Percentiles rank a stretch among this genome's conserved stretches.
phyloP scores from a whole-genome alignment of 2,888 invertebrate species.

The Gryllus longicercus region DNA sequence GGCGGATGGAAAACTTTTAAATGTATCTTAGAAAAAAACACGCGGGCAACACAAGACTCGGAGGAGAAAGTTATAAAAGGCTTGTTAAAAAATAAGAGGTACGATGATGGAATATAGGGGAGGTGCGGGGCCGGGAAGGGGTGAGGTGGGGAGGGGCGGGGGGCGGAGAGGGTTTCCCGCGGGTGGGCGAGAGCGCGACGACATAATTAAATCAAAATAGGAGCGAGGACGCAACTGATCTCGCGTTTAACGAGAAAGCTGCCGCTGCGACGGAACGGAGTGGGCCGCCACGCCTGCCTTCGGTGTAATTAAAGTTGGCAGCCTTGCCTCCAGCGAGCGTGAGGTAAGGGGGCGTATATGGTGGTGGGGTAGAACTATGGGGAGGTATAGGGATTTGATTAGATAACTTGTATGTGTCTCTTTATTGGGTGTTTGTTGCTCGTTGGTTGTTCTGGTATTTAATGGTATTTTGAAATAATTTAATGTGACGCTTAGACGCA shows the following conservation, averaged over 20 bases:
- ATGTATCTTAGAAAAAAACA: slow-evolving; percentile 6
- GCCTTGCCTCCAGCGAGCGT: neutral
- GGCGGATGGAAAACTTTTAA: slow-evolving; percentile 17
- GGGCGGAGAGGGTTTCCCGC: neutral
- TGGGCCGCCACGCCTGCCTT: neutral
- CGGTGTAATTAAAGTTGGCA: neutral
- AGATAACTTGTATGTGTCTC: no score
- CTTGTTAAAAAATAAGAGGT: slow-evolving; percentile 17
- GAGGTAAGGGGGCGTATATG: neutral
- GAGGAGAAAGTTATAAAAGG: slow-evolving; percentile 17
- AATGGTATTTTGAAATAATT: no score
- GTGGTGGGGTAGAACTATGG: neutral
- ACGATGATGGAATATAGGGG: slow-evolving; percentile 17
- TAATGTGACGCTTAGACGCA: no score
- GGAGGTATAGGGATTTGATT: no score
- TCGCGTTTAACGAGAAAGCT: neutral
- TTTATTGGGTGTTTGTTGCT: no score
- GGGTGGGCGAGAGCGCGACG: neutral
- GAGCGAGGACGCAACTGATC: slow-evolving; percentile 17
- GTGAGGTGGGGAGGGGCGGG: neutral
- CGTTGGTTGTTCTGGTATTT: no score
- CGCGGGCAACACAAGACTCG: slow-evolving; percentile 6
- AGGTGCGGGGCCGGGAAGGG: neutral
- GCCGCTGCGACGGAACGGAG: neutral
- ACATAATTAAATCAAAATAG: slow-evolving; percentile 17